Evolutionary conservation across 2,113 vertebrate species (phyloP).

Genomic region (Furnarius figulus): DNA sequence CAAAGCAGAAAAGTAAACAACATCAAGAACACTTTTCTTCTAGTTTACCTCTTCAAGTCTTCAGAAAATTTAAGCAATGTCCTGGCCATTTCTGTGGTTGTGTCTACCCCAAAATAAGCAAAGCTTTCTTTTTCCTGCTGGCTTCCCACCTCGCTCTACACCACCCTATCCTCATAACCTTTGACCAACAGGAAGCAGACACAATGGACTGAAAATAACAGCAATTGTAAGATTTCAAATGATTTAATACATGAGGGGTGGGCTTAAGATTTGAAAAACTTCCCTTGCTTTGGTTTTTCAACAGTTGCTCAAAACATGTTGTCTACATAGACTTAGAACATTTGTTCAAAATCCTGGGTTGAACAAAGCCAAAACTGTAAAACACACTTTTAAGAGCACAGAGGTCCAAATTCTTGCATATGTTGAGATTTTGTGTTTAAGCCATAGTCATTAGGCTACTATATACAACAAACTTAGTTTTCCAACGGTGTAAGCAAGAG

Average conservation of each 20-base stretch:
- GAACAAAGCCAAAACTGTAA: neutral
- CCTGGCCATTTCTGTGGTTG: conserved; percentile 37
- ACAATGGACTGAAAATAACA: conserved; percentile 95
- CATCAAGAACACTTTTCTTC: neutral
- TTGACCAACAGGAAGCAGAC: conserved; percentile 94
- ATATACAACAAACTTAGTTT: neutral
- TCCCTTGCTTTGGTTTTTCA: neutral
- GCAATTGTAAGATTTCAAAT: conserved; percentile 63
- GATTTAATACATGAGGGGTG: conserved; percentile 61
- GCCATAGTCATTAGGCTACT: neutral
- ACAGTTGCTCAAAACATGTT: neutral
- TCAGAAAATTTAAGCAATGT: conserved; percentile 19
- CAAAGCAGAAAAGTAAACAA: neutral
- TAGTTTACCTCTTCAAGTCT: conserved; percentile 60
- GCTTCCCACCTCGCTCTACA: conserved; percentile 76
- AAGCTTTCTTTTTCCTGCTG: conserved; percentile 75
- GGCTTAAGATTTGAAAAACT: neutral
- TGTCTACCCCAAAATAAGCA: conserved; percentile 53
- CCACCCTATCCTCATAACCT: conserved; percentile 90
- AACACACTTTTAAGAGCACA: neutral
- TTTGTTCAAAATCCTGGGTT: neutral
- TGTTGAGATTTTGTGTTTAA: neutral
- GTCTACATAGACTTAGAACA: neutral
- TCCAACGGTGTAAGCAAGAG: neutral
- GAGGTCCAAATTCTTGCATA: neutral